Percentiles rank a stretch among this genome's conserved stretches.
These are phyloP conservation scores for Hyposoter dolosus DNA, from an alignment of 2,888 invertebrate species.

Conservation along the genomic window DNA sequence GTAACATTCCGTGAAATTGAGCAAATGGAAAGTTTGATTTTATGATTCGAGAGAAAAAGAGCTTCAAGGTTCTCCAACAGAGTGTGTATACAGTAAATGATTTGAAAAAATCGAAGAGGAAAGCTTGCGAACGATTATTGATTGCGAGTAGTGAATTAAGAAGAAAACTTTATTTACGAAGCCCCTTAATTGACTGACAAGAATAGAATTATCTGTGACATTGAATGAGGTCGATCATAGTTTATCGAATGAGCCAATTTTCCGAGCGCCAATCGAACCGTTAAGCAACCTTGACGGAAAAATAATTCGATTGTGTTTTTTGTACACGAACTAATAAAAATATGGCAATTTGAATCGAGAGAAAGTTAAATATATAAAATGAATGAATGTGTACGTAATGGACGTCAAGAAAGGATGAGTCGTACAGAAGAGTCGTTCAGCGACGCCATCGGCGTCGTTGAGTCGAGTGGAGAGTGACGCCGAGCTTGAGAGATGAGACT, in stretches of 20 bases:
- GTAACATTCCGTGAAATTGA: too few relatives aligned
- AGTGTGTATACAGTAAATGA: neutral
- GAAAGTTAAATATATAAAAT: slow-evolving; percentile 4
- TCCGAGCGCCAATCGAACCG: neutral
- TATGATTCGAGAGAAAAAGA: neutral
- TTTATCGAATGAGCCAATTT: neutral
- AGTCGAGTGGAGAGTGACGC: slow-evolving; percentile 49
- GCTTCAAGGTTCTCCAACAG: neutral
- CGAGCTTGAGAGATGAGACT: slow-evolving; percentile 60
- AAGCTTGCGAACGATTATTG: neutral
- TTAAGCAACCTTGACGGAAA: neutral
- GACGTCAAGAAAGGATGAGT: slow-evolving; percentile 28
- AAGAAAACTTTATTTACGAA: neutral
- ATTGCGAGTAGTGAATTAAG: neutral
- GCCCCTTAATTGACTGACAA: neutral
- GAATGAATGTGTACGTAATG: slow-evolving; percentile 25
- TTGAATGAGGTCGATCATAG: neutral
- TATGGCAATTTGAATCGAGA: neutral
- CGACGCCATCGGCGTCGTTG: slow-evolving; percentile 60
- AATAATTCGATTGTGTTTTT: neutral
- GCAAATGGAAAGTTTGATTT: too few relatives aligned
- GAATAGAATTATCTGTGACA: neutral
- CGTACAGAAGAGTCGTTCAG: slow-evolving; percentile 31
- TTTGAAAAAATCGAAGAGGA: neutral
- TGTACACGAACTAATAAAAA: neutral